Evolutionary conservation across 2,888 invertebrate genomes (phyloP).

Genomic region (Chironomus riparius): DNA sequence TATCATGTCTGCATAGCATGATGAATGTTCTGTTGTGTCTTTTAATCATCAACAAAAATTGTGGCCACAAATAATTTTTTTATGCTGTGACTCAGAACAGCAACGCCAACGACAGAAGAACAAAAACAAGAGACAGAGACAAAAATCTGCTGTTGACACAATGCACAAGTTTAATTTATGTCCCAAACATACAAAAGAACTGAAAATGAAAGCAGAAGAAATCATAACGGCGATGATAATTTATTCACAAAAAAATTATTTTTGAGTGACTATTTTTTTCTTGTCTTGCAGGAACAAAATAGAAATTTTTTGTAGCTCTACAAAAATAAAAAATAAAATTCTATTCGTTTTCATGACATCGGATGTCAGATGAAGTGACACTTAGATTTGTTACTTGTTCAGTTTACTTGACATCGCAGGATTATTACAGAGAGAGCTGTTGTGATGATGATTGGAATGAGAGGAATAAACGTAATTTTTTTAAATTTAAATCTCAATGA

Average conservation of each 20-base stretch:
- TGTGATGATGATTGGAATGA: background rate
- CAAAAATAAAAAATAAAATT: background rate
- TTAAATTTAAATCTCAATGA: too few relatives aligned
- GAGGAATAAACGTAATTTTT: too few relatives aligned
- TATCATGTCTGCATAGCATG: too few relatives aligned
- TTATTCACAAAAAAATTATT: background rate
- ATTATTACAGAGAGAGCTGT: background rate
- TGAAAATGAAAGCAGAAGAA: background rate
- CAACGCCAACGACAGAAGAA: too few relatives aligned
- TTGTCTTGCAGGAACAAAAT: background rate
- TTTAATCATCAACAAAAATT: too few relatives aligned
- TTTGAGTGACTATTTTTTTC: background rate
- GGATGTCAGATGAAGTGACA: background rate
- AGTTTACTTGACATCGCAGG: background rate
- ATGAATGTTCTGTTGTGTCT: too few relatives aligned
- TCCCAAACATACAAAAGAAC: background rate
- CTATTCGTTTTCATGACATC: background rate
- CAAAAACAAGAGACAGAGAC: too few relatives aligned
- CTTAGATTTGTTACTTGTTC: background rate
- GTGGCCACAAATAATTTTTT: too few relatives aligned
- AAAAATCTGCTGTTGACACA: slow-evolving; percentile 15
- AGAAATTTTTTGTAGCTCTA: too few relatives aligned
- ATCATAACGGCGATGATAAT: slow-evolving; percentile 4
- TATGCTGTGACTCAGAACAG: too few relatives aligned
- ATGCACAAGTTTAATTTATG: slow-evolving; percentile 25